phyloP scores from a whole-genome alignment of 2,113 vertebrate genomes.

The Cariama cristata region DNA sequence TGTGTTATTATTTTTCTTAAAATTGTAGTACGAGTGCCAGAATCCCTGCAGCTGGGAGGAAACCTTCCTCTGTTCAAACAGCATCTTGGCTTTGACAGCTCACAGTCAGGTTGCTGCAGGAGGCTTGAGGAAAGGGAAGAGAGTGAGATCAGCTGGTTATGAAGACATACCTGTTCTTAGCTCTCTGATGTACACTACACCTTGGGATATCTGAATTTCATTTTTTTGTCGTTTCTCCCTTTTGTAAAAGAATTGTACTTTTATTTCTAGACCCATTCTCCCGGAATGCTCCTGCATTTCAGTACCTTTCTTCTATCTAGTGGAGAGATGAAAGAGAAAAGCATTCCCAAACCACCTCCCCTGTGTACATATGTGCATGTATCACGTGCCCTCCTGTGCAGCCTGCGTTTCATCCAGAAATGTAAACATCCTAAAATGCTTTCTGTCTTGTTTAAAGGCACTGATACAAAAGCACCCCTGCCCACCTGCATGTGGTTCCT shows the following conservation, averaged over 20 bases:
- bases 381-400: accelerated
- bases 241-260: not conserved
- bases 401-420: not conserved
- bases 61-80: conserved; percentile 19
- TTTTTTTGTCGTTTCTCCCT: not conserved
- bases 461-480: not conserved
- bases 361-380: not conserved
- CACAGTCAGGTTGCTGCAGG: conserved; percentile 27
- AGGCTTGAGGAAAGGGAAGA: not conserved
- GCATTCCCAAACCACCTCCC: not conserved
- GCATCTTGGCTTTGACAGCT: conserved; percentile 37
- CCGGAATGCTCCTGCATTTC: not conserved
- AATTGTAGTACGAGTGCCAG: conserved; percentile 28
- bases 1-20: conserved; percentile 29
- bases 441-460: not conserved
- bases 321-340: not conserved
- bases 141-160: not conserved
- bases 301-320: not conserved
- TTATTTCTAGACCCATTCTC: not conserved
- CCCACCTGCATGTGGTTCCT: not conserved
- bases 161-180: conserved; percentile 17
- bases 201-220: not conserved
- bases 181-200: not conserved
- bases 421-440: not conserved
- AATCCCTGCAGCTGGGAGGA: conserved; percentile 52